A percentile compares a stretch with the other conserved stretches of the same genome.
Evolutionary conservation across 64 coral and sea anemone genomes (phyloP).

Genomic region (Acropora tenuis): DNA sequence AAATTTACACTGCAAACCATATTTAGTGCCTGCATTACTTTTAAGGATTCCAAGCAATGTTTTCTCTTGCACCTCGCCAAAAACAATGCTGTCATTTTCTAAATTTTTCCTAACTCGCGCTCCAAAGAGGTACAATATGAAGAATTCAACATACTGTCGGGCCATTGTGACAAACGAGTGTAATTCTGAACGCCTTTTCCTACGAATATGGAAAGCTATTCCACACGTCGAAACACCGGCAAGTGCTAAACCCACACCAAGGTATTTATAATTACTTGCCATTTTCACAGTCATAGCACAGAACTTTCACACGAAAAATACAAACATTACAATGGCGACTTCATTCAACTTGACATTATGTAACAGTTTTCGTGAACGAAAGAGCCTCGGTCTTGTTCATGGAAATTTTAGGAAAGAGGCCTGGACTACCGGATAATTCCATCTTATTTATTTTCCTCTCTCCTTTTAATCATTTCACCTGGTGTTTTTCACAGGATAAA

Average conservation of each 20-base stretch:
- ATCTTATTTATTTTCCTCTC: too few species aligned
- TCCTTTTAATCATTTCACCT: too few species aligned
- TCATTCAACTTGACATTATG: too few species aligned
- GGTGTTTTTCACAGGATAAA: too few species aligned
- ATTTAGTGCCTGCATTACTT: conserved; percentile 25
- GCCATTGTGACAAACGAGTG: conserved; percentile 11
- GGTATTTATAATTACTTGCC: background rate
- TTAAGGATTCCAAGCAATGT: conserved; percentile 30
- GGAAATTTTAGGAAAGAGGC: background rate
- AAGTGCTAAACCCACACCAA: background rate
- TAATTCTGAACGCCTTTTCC: conserved; percentile 26
- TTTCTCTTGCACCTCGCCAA: conserved; percentile 19
- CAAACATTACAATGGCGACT: too few species aligned
- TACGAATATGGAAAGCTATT: background rate
- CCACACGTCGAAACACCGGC: conserved; percentile 2
- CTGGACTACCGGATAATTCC: too few species aligned
- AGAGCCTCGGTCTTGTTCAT: background rate
- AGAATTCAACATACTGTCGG: conserved; percentile 26
- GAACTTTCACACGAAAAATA: too few species aligned
- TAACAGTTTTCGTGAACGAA: background rate
- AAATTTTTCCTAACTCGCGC: background rate
- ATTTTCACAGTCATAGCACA: background rate
- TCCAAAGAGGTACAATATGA: background rate
- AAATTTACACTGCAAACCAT: conserved; percentile 14
- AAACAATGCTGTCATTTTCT: conserved; percentile 12